phyloP scores from a whole-genome alignment of 2,888 invertebrate genomes.

The Cryptosula pallasiana region DNA sequence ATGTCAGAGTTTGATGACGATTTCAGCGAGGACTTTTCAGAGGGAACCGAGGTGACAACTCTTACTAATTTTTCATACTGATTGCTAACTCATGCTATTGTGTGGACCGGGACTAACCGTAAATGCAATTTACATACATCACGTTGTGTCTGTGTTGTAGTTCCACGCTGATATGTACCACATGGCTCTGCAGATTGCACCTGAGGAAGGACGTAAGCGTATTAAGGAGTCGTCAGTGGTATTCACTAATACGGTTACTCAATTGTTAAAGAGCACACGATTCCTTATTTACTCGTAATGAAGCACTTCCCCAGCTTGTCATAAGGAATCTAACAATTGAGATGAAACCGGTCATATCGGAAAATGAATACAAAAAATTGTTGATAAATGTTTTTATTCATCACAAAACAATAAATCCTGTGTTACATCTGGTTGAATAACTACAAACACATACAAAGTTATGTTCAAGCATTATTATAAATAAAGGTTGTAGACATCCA shows the following conservation, averaged over 20 bases:
- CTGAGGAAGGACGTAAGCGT: slow-evolving; percentile 36
- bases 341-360: background rate
- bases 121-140: too few relatives aligned
- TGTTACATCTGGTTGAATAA: too few relatives aligned
- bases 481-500: background rate
- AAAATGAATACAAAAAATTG: background rate
- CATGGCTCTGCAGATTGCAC: slow-evolving; percentile 32
- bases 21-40: slow-evolving; percentile 40
- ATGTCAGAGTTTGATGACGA: slow-evolving; percentile 48
- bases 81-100: too few relatives aligned
- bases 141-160: too few relatives aligned
- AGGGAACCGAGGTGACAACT: slow-evolving; percentile 34
- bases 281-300: slow-evolving; percentile 43
- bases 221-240: slow-evolving; percentile 38
- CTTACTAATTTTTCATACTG: too few relatives aligned
- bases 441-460: too few relatives aligned
- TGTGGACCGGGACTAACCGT: too few relatives aligned
- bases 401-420: background rate
- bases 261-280: slow-evolving; percentile 43
- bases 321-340: background rate
- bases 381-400: background rate
- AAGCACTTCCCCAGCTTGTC: background rate
- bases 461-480: background rate
- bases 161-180: slow-evolving; percentile 50
- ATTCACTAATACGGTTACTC: slow-evolving; percentile 44